A percentile compares a stretch with the other conserved stretches of the same genome.
Conservation (phyloP, 2,113 vertebrate genomes). For the Campylomormyrus tamandua region DNA sequence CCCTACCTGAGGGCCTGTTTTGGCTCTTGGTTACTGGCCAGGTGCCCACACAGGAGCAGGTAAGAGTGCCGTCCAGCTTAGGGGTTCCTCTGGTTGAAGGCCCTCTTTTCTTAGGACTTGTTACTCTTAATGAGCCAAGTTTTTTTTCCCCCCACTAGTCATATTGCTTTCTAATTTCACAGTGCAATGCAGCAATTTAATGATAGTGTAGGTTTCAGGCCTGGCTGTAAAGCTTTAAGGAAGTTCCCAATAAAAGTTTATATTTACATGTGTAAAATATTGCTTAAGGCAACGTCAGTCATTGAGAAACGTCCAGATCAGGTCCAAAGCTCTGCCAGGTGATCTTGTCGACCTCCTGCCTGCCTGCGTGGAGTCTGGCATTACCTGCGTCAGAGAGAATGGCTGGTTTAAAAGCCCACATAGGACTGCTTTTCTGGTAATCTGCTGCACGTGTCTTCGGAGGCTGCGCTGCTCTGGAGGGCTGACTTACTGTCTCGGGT, state of each 20-base stretch:
- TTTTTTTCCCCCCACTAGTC: neutral
- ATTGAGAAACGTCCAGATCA: neutral
- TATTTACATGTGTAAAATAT: neutral
- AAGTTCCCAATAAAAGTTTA: neutral
- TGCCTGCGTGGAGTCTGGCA: too few relatives aligned
- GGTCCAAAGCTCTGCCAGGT: neutral
- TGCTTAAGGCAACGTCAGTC: neutral
- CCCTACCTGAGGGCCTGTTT: conserved; percentile 89
- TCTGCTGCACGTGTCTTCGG: neutral
- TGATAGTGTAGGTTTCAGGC: neutral
- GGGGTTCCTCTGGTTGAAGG: neutral
- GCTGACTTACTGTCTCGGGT: neutral
- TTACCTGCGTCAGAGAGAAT: conserved; percentile 10
- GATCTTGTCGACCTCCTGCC: neutral
- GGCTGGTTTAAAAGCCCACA: neutral
- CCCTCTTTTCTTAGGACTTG: neutral
- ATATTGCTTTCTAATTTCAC: neutral
- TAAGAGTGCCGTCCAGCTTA: conserved; percentile 38
- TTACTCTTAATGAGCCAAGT: neutral
- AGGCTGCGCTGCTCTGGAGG: neutral
- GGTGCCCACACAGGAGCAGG: conserved; percentile 86
- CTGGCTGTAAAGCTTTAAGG: neutral
- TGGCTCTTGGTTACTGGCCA: conserved; percentile 91
- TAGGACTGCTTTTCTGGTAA: neutral
- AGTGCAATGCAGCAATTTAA: neutral